Conservation (phyloP, 2,888 invertebrate species). For the Latheticus oryzae region DNA sequence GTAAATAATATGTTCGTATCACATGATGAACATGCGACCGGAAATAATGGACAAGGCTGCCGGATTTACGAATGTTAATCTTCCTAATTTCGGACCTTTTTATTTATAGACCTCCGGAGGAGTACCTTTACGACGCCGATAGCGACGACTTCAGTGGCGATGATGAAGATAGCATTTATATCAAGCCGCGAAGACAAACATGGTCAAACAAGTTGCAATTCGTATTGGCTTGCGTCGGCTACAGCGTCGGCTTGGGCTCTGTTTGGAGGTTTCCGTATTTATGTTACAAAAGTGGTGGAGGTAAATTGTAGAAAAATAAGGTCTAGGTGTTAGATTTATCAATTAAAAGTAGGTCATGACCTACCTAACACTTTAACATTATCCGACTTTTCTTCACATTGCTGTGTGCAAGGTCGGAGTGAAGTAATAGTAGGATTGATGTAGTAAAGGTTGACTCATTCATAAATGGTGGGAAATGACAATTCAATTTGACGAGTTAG, state of each 20-base stretch:
- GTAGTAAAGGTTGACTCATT: conserved; percentile 23
- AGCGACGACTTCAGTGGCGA: conserved; percentile 80
- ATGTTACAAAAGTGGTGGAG: conserved; percentile 91
- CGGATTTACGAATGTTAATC: too few species aligned
- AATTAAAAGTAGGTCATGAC: too few species aligned
- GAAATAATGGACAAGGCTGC: conserved; percentile 4
- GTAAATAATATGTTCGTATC: neutral
- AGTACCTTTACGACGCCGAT: conserved; percentile 80
- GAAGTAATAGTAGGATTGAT: conserved; percentile 20
- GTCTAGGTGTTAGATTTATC: conserved; percentile 31
- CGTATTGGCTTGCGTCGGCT: conserved; percentile 88
- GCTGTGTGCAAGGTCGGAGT: conserved; percentile 15
- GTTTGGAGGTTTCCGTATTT: conserved; percentile 95
- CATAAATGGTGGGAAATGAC: conserved; percentile 19
- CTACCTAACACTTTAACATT: too few species aligned
- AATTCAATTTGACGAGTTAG: conserved; percentile 18
- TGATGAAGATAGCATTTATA: conserved; percentile 75
- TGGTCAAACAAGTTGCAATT: conserved; percentile 93
- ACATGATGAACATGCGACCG: conserved; percentile 1
- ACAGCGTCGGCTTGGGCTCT: conserved; percentile 89
- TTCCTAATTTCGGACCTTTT: too few species aligned
- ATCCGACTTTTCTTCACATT: too few species aligned
- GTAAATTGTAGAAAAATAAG: conserved; percentile 66
- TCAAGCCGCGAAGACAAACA: conserved; percentile 83
- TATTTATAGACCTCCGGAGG: conserved; percentile 77